These are phyloP conservation scores for Madoqua kirkii DNA, from an alignment of 2,113 vertebrate species.

Conservation along the genomic window DNA sequence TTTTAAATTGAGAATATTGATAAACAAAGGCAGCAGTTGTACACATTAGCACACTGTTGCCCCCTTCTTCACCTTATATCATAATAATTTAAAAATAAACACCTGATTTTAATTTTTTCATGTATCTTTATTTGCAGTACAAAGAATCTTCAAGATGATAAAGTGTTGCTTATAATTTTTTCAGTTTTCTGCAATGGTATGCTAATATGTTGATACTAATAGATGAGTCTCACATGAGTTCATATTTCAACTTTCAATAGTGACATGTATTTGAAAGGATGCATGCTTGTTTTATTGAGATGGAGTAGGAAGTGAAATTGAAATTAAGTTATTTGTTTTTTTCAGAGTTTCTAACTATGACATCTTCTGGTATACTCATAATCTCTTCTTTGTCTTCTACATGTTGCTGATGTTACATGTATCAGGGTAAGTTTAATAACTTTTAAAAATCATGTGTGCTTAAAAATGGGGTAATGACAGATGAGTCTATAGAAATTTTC, in stretches of 20 bases:
- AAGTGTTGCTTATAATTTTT: not conserved
- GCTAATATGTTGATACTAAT: not conserved
- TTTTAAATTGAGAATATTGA: not conserved
- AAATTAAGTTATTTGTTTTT: conserved; percentile 48
- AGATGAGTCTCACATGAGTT: not conserved
- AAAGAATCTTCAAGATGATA: not conserved
- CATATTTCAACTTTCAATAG: not conserved
- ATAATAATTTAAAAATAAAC: not conserved
- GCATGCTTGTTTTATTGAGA: not conserved
- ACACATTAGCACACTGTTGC: not conserved
- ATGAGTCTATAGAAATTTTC: not conserved
- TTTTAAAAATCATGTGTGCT: not conserved
- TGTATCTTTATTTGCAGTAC: conserved; percentile 1
- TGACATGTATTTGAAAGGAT: not conserved
- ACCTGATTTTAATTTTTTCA: not conserved
- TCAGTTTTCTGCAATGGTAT: not conserved
- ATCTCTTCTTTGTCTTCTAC: conserved; percentile 97
- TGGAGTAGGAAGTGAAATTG: not conserved
- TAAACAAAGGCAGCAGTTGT: not conserved
- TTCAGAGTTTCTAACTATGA: conserved; percentile 93
- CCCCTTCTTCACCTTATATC: not conserved
- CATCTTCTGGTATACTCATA: conserved; percentile 99
- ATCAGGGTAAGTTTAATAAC: conserved; percentile 87
- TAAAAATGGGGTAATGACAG: not conserved
- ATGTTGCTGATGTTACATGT: conserved; percentile 93